Percentiles rank a stretch among this genome's conserved stretches.
These are phyloP conservation scores for Parelbella ahira DNA, from an alignment of 2,888 invertebrate genomes.

Conservation along the genomic window DNA sequence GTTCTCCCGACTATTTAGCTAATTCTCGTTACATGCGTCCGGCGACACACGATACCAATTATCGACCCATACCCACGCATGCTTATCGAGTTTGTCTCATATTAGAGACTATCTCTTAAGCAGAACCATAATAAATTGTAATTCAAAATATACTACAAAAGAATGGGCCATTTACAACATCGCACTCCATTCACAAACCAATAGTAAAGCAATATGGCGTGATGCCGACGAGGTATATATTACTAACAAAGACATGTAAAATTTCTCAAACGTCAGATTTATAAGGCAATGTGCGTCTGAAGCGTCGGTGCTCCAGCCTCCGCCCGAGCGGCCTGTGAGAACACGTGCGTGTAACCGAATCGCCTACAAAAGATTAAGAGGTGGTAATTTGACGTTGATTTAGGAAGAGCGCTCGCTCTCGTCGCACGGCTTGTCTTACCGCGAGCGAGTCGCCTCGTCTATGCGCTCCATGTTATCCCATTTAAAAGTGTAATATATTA, in stretches of 20 bases:
- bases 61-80: constrained; percentile 27
- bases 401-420: constrained; percentile 64
- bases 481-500: constrained; percentile 51
- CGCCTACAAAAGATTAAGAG: constrained; percentile 74
- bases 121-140: constrained; percentile 52
- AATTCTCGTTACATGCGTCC: constrained; percentile 29
- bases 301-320: constrained; percentile 56
- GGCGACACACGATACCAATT: constrained; percentile 14
- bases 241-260: constrained; percentile 72
- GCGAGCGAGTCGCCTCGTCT: constrained; percentile 53
- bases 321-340: constrained; percentile 41
- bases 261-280: constrained; percentile 72
- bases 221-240: constrained; percentile 55
- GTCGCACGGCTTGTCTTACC: constrained; percentile 68
- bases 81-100: constrained; percentile 32
- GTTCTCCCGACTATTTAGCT: constrained; percentile 37
- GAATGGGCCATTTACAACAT: constrained; percentile 63
- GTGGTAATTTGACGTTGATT: constrained; percentile 80
- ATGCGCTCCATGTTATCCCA: constrained; percentile 28
- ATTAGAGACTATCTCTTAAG: constrained; percentile 34
- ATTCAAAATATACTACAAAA: constrained; percentile 48
- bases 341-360: constrained; percentile 74
- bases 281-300: constrained; percentile 54
- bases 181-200: constrained; percentile 54
- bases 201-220: constrained; percentile 64